phyloP scores from a whole-genome alignment of 2,113 vertebrate genomes.

The Motacilla tschutschensis region DNA sequence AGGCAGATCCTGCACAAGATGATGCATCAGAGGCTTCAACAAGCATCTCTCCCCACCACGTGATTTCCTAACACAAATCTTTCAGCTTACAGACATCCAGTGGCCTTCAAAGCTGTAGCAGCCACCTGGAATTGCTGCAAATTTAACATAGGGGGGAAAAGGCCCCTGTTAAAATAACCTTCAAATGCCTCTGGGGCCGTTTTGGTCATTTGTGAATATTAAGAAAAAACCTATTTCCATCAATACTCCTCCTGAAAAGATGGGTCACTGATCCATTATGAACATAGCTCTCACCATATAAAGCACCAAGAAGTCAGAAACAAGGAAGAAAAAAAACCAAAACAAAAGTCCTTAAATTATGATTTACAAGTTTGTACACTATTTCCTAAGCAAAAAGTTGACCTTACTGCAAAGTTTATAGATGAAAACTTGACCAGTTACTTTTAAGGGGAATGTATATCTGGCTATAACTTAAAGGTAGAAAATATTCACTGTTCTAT shows the following conservation, averaged over 20 bases:
- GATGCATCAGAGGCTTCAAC: neutral
- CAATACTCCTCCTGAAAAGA: slow-evolving; percentile 59
- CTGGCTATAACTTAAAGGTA: slow-evolving; percentile 64
- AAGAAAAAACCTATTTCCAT: slow-evolving; percentile 66
- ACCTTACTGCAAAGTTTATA: slow-evolving; percentile 52
- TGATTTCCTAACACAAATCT: neutral
- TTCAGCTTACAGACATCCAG: neutral
- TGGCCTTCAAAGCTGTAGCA: neutral
- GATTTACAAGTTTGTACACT: slow-evolving; percentile 77
- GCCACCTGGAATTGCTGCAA: neutral
- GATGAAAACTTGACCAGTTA: slow-evolving; percentile 51
- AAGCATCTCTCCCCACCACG: neutral
- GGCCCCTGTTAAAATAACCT: neutral
- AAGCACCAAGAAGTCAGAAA: slow-evolving; percentile 74
- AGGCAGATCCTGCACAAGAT: slow-evolving; percentile 33
- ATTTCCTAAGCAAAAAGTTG: slow-evolving; percentile 63
- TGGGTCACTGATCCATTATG: slow-evolving; percentile 55
- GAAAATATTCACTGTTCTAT: slow-evolving; percentile 45
- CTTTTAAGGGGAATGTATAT: slow-evolving; percentile 52
- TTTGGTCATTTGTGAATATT: slow-evolving; percentile 54
- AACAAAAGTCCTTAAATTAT: slow-evolving; percentile 55
- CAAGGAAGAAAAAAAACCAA: neutral
- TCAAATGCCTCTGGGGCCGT: neutral
- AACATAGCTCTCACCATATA: slow-evolving; percentile 71
- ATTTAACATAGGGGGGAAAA: neutral